These are phyloP conservation scores for Eudemis profundana DNA, from an alignment of 2,888 invertebrate species.

Conservation along the genomic window DNA sequence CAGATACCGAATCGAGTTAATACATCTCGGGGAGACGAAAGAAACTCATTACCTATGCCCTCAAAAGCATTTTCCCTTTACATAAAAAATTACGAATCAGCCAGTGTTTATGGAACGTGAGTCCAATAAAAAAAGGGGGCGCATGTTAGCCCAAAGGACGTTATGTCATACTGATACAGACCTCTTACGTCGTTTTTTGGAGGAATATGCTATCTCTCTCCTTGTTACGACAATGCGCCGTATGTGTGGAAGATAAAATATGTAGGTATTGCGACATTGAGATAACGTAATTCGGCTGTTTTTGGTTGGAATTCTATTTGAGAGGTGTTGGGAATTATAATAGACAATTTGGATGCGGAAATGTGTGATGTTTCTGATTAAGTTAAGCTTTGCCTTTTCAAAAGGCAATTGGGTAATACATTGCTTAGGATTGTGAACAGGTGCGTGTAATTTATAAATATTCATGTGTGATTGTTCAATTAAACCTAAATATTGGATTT, in stretches of 20 bases:
- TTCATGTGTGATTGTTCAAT: no score
- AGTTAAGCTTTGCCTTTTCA: neutral
- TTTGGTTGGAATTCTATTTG: constrained; percentile 14
- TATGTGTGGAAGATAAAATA: constrained; percentile 23
- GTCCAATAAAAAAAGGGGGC: constrained; percentile 6
- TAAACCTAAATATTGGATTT: no score
- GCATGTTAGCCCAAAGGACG: neutral
- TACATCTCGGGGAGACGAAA: neutral
- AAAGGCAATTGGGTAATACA: neutral
- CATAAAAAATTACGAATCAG: constrained; percentile 24
- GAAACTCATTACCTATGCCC: constrained; percentile 9
- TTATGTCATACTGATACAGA: neutral
- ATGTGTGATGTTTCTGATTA: neutral
- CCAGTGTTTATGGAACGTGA: constrained; percentile 28
- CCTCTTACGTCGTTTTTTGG: neutral
- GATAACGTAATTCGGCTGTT: constrained; percentile 13
- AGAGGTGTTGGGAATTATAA: neutral
- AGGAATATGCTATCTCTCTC: constrained; percentile 1
- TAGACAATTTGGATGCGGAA: neutral
- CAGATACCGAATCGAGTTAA: neutral
- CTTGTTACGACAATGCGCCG: constrained; percentile 3
- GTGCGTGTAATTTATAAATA: no score
- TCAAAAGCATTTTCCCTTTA: constrained; percentile 9
- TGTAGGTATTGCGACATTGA: constrained; percentile 26
- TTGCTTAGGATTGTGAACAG: no score